Percentiles rank a stretch among this genome's conserved stretches.
These are phyloP conservation scores for Gymnoscopelus microlampas DNA, from an alignment of 2,797 vertebrate species.

Conservation along the genomic window DNA sequence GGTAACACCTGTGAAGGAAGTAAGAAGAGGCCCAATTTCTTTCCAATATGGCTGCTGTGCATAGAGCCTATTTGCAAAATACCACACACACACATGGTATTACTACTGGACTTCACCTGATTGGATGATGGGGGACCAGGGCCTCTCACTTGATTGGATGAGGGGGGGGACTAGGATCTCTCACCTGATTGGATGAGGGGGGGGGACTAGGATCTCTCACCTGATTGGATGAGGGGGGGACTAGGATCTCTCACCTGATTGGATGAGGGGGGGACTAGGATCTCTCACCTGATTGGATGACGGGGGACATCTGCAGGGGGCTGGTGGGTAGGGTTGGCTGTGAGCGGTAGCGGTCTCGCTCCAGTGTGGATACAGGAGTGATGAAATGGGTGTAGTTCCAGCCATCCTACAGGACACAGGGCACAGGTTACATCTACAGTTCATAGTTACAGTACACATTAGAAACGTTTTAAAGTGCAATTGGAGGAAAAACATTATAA, in stretches of 20 bases:
- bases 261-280: too few species aligned
- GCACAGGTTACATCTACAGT: neutral
- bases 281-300: conserved; percentile 94
- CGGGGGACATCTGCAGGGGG: conserved; percentile 93
- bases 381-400: conserved; percentile 99
- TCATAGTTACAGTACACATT: too few species aligned
- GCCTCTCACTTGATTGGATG: too few species aligned
- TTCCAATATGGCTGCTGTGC: too few species aligned
- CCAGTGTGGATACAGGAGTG: conserved; percentile 95
- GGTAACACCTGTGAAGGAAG: too few species aligned
- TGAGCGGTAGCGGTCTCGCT: conserved; percentile 95
- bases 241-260: neutral
- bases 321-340: conserved; percentile 95
- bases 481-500: too few species aligned
- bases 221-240: too few species aligned
- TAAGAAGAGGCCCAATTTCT: too few species aligned
- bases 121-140: too few species aligned
- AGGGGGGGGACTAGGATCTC: too few species aligned
- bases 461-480: too few species aligned
- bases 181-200: conserved; percentile 96
- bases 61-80: neutral
- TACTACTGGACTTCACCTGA: neutral
- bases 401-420: conserved; percentile 86
- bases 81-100: neutral
- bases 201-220: conserved; percentile 65